Conservation (phyloP, 2,113 vertebrate species). For the Nerophis lumbriciformis region DNA sequence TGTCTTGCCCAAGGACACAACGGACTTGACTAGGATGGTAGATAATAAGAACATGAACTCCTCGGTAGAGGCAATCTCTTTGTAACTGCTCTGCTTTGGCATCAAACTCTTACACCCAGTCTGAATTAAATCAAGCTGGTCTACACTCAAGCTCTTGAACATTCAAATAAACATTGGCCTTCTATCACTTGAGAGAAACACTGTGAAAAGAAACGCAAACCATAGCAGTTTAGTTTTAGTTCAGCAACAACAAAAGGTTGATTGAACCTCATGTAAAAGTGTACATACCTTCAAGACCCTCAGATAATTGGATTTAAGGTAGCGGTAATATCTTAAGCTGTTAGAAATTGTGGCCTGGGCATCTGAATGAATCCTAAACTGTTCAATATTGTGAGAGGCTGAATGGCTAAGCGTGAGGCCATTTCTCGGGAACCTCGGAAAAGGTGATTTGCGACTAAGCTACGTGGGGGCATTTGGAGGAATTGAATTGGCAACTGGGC, state of each 20-base stretch:
- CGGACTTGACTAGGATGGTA: too few species aligned
- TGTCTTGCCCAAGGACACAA: too few species aligned
- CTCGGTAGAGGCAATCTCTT: neutral
- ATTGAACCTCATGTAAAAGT: neutral
- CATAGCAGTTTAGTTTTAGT: conserved; percentile 12
- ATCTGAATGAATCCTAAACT: conserved; percentile 32
- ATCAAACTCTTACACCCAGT: conserved; percentile 27
- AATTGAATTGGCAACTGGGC: too few species aligned
- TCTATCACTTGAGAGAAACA: neutral
- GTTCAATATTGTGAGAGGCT: too few species aligned
- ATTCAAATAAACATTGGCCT: neutral
- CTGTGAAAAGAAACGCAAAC: conserved; percentile 3
- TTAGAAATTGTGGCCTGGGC: conserved; percentile 41
- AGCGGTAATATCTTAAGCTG: conserved; percentile 50
- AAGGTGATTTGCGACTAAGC: neutral
- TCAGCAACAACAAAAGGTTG: conserved; percentile 21
- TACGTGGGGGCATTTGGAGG: too few species aligned
- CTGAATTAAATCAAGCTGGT: conserved; percentile 15
- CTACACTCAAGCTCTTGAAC: neutral
- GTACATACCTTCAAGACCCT: conserved; percentile 11
- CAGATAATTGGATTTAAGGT: conserved; percentile 39
- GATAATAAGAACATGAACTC: neutral
- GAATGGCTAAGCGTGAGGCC: too few species aligned
- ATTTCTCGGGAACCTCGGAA: too few species aligned
- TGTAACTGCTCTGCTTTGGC: conserved; percentile 32